phyloP scores from a whole-genome alignment of 2,113 vertebrate genomes.

The Tonatia bakeri region DNA sequence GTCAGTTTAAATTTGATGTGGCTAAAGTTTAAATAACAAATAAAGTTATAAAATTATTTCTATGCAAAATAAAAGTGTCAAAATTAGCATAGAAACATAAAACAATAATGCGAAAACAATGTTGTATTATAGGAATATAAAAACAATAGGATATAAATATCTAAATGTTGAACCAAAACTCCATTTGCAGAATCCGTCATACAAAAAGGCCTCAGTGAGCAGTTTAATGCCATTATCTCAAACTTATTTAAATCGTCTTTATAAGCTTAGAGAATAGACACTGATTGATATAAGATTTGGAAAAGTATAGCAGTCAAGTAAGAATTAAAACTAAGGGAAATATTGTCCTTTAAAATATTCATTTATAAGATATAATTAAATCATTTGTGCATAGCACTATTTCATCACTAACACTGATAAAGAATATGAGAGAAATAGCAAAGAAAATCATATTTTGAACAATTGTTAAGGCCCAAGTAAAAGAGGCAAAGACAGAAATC shows the following conservation, averaged over 20 bases:
- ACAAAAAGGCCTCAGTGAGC: constrained; percentile 48
- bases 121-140: background rate
- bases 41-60: background rate
- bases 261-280: constrained; percentile 43
- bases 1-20: background rate
- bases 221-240: constrained; percentile 65
- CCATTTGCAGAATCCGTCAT: constrained; percentile 31
- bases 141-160: background rate
- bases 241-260: constrained; percentile 68
- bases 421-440: background rate
- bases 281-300: constrained; percentile 45
- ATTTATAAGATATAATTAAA: background rate
- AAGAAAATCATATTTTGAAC: background rate
- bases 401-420: background rate
- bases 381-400: background rate
- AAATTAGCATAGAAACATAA: background rate
- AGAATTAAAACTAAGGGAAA: constrained; percentile 25
- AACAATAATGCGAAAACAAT: background rate
- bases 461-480: background rate
- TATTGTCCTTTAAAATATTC: background rate
- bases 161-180: constrained; percentile 45
- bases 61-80: background rate
- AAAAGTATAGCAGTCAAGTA: background rate
- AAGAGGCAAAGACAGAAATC: background rate
- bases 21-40: background rate